phyloP scores from a whole-genome alignment of 2,113 vertebrate species.

The Cyprinodon variegatus region DNA sequence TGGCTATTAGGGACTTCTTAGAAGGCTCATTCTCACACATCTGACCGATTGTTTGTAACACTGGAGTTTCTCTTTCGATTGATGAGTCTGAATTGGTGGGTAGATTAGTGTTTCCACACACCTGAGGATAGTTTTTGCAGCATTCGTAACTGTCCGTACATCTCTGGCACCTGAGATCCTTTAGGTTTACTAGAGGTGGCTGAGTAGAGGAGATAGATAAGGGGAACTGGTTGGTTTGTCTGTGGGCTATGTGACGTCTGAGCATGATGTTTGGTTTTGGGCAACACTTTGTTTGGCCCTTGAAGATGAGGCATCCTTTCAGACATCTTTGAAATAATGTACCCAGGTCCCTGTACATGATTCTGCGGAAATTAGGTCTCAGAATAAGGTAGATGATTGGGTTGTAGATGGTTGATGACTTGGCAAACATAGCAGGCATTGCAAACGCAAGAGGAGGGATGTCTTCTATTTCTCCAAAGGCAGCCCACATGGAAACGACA shows the following conservation, averaged over 20 bases:
- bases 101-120: slow-evolving; percentile 19
- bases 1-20: slow-evolving; percentile 56
- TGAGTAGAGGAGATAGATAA: slow-evolving; percentile 36
- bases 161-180: slow-evolving; percentile 37
- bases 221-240: slow-evolving; percentile 31
- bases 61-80: slow-evolving; percentile 10
- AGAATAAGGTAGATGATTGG: slow-evolving; percentile 77
- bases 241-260: slow-evolving; percentile 33
- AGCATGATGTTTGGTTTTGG: slow-evolving; percentile 41
- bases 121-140: slow-evolving; percentile 53
- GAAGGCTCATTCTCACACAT: not conserved
- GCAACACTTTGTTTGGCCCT: slow-evolving; percentile 19
- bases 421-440: slow-evolving; percentile 81
- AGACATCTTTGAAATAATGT: slow-evolving; percentile 57
- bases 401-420: slow-evolving; percentile 83
- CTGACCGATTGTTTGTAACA: slow-evolving; percentile 14
- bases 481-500: slow-evolving; percentile 81
- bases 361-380: slow-evolving; percentile 74
- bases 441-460: slow-evolving; percentile 82
- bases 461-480: slow-evolving; percentile 77
- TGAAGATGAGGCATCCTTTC: slow-evolving; percentile 52
- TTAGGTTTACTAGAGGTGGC: slow-evolving; percentile 1
- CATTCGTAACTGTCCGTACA: slow-evolving; percentile 59
- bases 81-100: slow-evolving; percentile 1
- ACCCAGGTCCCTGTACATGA: slow-evolving; percentile 64